Conservation (phyloP, 2,888 invertebrate species). For the Lordiphosa andalusiaca region DNA sequence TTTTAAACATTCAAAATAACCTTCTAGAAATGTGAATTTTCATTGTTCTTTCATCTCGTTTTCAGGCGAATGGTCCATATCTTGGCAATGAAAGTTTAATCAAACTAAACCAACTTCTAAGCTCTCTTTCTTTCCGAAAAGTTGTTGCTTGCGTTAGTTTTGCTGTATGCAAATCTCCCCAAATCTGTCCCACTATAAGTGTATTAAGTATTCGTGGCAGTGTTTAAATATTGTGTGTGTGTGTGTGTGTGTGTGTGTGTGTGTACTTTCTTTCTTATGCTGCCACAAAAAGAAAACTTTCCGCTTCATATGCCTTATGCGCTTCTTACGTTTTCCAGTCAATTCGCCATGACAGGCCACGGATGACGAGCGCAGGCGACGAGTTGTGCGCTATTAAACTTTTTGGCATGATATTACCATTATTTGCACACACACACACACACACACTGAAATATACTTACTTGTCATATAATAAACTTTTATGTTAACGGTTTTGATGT, state of each 20-base stretch:
- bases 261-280: not conserved
- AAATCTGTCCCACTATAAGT: too few relatives aligned
- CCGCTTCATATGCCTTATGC: slow-evolving; percentile 56
- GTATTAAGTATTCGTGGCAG: too few relatives aligned
- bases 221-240: slow-evolving; percentile 4
- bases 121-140: too few relatives aligned
- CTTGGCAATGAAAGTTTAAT: too few relatives aligned
- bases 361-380: slow-evolving; percentile 15
- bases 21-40: too few relatives aligned
- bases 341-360: slow-evolving; percentile 50
- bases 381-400: slow-evolving; percentile 69
- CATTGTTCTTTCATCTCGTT: too few relatives aligned
- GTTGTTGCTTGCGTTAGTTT: too few relatives aligned
- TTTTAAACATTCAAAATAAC: too few relatives aligned
- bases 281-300: slow-evolving; percentile 31
- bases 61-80: too few relatives aligned
- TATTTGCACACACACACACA: slow-evolving; percentile 37
- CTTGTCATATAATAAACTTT: slow-evolving; percentile 72
- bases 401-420: slow-evolving; percentile 65
- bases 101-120: too few relatives aligned
- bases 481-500: slow-evolving; percentile 67
- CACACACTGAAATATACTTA: slow-evolving; percentile 47
- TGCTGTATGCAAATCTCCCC: too few relatives aligned
- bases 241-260: too few relatives aligned
- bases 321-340: slow-evolving; percentile 62